Evolutionary conservation across 1,140 invertebrate species (phyloP).

Genomic region (Pinna nobilis): DNA sequence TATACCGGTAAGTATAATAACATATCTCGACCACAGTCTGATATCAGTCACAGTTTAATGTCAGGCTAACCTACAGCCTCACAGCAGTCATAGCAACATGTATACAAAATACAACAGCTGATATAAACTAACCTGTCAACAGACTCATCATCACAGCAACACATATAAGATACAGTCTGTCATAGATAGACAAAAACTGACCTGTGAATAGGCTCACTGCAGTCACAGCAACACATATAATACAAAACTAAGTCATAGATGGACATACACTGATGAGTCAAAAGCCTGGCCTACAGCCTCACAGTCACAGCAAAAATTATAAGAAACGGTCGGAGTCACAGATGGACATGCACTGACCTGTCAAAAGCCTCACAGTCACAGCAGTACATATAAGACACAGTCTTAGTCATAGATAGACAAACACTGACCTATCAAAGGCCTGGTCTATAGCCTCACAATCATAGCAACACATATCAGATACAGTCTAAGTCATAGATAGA

Average conservation of each 20-base stretch:
- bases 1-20: too few relatives aligned
- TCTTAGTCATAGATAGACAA: background rate
- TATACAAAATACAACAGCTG: too few relatives aligned
- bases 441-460: too few relatives aligned
- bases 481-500: background rate
- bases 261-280: too few relatives aligned
- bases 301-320: background rate
- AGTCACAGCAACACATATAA: background rate
- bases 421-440: conserved; percentile 67
- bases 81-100: too few relatives aligned
- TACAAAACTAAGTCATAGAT: too few relatives aligned
- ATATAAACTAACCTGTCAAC: background rate
- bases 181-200: background rate
- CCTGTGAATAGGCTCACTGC: background rate
- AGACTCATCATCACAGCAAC: too few relatives aligned
- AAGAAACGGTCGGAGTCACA: background rate
- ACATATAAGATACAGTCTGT: background rate
- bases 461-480: too few relatives aligned
- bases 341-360: background rate
- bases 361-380: conserved; percentile 54
- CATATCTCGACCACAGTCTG: too few relatives aligned
- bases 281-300: background rate
- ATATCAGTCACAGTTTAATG: too few relatives aligned
- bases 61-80: too few relatives aligned
- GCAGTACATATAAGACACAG: too few relatives aligned